A percentile compares a stretch with the other conserved stretches of the same genome.
Conservation (phyloP, 2,888 invertebrate genomes). For the Drosophila mettleri region DNA sequence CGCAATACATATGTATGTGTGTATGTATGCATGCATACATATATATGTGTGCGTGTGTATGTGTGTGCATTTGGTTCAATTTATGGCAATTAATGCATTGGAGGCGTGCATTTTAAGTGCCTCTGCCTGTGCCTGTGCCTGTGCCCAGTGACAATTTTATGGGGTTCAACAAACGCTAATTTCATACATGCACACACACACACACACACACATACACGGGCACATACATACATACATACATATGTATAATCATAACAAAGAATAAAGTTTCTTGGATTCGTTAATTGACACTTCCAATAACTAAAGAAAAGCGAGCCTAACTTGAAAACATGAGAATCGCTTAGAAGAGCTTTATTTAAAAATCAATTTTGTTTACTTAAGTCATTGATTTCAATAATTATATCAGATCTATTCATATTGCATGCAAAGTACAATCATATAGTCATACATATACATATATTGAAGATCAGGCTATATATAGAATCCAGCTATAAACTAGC, state of each 20-base stretch:
- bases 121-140: conserved; percentile 31
- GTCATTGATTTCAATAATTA: too few relatives aligned
- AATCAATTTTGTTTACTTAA: too few relatives aligned
- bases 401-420: too few relatives aligned
- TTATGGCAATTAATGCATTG: conserved; percentile 59
- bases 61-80: conserved; percentile 41
- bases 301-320: neutral
- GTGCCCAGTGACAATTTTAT: conserved; percentile 51
- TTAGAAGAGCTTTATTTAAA: neutral
- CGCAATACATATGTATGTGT: neutral
- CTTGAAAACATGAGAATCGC: neutral
- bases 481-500: neutral
- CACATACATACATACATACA: neutral
- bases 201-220: neutral
- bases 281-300: neutral
- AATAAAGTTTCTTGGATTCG: neutral
- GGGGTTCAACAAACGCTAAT: conserved; percentile 62
- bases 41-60: conserved; percentile 1
- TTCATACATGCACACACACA: conserved; percentile 22
- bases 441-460: neutral
- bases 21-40: neutral
- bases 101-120: conserved; percentile 59
- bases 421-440: too few relatives aligned
- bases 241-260: neutral
- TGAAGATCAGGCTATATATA: neutral